Percentiles rank a stretch among this genome's conserved stretches.
Evolutionary conservation across 2,888 invertebrate genomes (phyloP).

Genomic region (Spodoptera exigua): DNA sequence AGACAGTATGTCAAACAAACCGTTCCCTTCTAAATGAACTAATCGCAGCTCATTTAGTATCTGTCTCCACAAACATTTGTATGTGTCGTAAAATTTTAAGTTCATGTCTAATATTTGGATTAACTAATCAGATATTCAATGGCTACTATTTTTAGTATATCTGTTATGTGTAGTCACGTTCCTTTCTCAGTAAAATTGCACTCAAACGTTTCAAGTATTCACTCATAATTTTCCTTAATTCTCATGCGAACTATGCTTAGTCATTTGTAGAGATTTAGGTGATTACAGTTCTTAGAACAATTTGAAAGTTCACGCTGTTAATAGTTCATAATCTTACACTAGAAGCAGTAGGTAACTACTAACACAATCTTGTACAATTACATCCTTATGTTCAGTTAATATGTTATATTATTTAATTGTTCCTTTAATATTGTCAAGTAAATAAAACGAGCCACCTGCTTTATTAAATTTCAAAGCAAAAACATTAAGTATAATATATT

Average conservation of each 20-base stretch:
- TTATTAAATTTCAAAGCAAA: slow-evolving; percentile 67
- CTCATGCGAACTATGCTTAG: slow-evolving; percentile 10
- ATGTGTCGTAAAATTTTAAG: slow-evolving; percentile 45
- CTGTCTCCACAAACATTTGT: slow-evolving; percentile 42
- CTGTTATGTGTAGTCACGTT: slow-evolving; percentile 46
- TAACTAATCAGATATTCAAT: slow-evolving; percentile 47
- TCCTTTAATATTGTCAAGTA: slow-evolving; percentile 3
- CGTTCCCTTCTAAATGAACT: slow-evolving; percentile 60
- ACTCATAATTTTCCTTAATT: slow-evolving; percentile 22
- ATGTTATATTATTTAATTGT: slow-evolving; percentile 15
- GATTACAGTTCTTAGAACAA: neutral
- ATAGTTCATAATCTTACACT: neutral
- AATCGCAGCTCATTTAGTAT: slow-evolving; percentile 65
- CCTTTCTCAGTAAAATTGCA: slow-evolving; percentile 14
- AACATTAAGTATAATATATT: slow-evolving; percentile 59
- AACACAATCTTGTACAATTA: neutral
- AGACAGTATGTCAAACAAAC: slow-evolving; percentile 67
- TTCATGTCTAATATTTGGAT: slow-evolving; percentile 31
- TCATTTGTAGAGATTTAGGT: neutral
- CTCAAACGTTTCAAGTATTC: slow-evolving; percentile 6
- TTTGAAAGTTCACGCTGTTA: neutral
- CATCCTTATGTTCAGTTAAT: neutral
- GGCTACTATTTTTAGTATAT: slow-evolving; percentile 16
- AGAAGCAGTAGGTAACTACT: neutral
- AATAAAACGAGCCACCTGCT: slow-evolving; percentile 44